Evolutionary conservation across 2,113 vertebrate species (phyloP), one percentile per base, ranked within the genome.

Genomic region (Polypterus senegalus): DNA sequence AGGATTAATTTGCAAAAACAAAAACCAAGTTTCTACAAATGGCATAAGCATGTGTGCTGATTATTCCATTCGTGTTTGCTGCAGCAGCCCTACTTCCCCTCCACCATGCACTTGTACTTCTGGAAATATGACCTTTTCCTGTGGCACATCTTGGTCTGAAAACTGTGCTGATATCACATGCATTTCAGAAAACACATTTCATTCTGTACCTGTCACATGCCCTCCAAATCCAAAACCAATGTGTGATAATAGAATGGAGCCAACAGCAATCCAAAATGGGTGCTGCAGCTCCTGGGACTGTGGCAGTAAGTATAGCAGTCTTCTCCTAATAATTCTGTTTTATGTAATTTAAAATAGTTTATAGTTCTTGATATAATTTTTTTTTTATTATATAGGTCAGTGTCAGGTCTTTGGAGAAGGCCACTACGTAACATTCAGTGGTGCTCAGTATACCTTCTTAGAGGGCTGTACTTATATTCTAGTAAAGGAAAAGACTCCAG

Each of bases 331-430:
- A 4, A 49, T n/a, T 48, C 4, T 10, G 7, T 49, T 63, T 60
- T 3, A 48, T 46, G 4, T 53, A 53, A n/a, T 52, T 47, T 10
- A 10, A 9, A 54, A 46, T 48, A 9, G 43, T 49, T 11, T 27
- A 27, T 6, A 4, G 6, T 59, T 4, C 0, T 10, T 4, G 52
- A 1, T 10, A 48, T 63, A 58, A 43, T 54, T 53, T 3, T 57
- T 10, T 9, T 11, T 49, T 62, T 54, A 27, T 27, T 62, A 61
- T 61, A 55, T 27, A 88, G 86, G 84, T 70, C 69, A 57, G 5
- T 88, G 86, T 48, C 70, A 81, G 3, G 10, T 86, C 2, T 85
- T 71, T 49, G 86, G 86, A 46, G 84, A 88, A 54, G 83, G 84
- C 4, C 86, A 88, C 60, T 88, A 83, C 69, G 72, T 67, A 27